phyloP scores from a whole-genome alignment of 2,888 invertebrate species.

The Sepioteuthis lessoniana region DNA sequence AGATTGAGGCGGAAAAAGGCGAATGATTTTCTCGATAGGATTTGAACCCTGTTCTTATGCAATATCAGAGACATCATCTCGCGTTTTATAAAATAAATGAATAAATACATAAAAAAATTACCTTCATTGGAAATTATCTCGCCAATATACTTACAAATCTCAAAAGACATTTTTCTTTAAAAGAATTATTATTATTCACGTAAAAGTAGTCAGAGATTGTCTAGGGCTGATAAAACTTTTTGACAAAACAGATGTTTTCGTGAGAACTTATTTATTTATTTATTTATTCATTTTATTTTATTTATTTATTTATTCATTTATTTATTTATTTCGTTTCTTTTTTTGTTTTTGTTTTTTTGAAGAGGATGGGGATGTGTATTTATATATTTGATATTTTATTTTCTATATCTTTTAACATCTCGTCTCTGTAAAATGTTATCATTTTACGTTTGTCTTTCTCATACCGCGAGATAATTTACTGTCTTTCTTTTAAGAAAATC shows the following conservation, averaged over 20 bases:
- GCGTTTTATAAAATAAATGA: not conserved
- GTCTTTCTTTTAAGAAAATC: too few relatives aligned
- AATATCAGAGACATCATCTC: too few relatives aligned
- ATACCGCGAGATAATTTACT: too few relatives aligned
- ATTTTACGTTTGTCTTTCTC: too few relatives aligned
- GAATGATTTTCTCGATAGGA: too few relatives aligned
- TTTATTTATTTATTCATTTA: too few relatives aligned
- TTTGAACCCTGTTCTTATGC: too few relatives aligned
- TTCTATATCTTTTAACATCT: not conserved
- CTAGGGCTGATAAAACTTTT: not conserved
- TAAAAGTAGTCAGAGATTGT: not conserved
- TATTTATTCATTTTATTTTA: too few relatives aligned
- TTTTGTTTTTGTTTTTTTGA: too few relatives aligned
- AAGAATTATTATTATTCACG: not conserved
- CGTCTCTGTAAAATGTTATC: too few relatives aligned
- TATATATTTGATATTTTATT: not conserved
- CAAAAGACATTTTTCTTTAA: not conserved
- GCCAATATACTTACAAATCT: not conserved
- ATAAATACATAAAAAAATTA: not conserved
- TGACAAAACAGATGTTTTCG: not conserved
- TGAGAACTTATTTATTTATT: not conserved
- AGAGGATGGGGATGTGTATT: too few relatives aligned
- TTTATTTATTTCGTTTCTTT: not conserved
- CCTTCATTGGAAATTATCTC: not conserved
- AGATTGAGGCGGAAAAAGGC: too few relatives aligned